Conservation (phyloP, 2,888 invertebrate species). For the Agapostemon virescens region DNA sequence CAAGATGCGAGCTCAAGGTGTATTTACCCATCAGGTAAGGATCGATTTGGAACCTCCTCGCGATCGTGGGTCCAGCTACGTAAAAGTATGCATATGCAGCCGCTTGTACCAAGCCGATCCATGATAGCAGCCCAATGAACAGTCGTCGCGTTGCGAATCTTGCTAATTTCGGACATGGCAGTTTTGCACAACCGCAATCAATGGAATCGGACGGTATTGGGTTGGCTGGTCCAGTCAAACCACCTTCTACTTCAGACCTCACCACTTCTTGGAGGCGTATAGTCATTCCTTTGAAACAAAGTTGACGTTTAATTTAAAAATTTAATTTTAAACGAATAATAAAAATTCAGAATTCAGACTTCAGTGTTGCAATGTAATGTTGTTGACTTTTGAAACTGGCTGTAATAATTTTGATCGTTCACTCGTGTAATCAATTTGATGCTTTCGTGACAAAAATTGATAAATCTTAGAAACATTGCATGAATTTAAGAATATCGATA, state of each 20-base stretch:
- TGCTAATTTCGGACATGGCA: slow-evolving; percentile 74
- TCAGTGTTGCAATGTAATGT: no score
- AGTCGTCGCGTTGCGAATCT: slow-evolving; percentile 76
- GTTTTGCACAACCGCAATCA: slow-evolving; percentile 77
- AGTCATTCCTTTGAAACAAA: slow-evolving; percentile 69
- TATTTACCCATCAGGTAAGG: slow-evolving; percentile 73
- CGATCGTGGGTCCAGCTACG: slow-evolving; percentile 73
- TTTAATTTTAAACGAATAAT: no score
- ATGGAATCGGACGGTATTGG: slow-evolving; percentile 75
- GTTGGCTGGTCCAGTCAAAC: slow-evolving; percentile 76
- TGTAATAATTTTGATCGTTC: background rate
- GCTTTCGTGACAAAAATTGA: background rate
- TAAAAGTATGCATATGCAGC: slow-evolving; percentile 74
- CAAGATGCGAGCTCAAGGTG: background rate
- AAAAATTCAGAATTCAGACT: background rate
- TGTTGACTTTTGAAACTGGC: no score
- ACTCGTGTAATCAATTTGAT: background rate
- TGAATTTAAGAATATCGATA: background rate
- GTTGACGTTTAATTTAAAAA: no score
- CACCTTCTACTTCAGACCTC: slow-evolving; percentile 74
- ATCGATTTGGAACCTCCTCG: slow-evolving; percentile 75
- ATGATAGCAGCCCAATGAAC: slow-evolving; percentile 73
- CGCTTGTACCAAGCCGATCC: slow-evolving; percentile 75
- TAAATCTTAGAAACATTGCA: background rate
- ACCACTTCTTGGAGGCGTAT: slow-evolving; percentile 74